Base-by-base conservation (phyloP, 1,140 invertebrate genomes). In the Propsilocerus akamusi region DNA sequence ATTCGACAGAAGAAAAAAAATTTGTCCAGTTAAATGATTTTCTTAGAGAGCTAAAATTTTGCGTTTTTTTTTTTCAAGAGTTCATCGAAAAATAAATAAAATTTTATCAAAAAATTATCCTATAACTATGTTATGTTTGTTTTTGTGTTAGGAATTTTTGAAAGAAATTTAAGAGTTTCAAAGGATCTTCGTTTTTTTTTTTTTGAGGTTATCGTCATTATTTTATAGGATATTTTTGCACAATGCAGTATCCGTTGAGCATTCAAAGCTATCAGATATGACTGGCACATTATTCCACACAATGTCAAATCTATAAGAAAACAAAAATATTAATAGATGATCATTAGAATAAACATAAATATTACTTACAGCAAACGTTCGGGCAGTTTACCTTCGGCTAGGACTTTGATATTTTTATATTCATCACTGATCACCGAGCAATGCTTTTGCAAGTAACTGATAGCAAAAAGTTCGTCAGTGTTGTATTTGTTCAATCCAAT, bases 281-380 rank as follows among this genome's bases (percentile, higher is more conserved):
- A 62, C 61, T 54, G 62, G 62, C 37, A 64, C 62, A 25, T 64
- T 62, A 49, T 62, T 58, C 62, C 62, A 64, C 14, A 60, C 61
- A 49, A 62, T 60, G 46, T 64, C 62, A 48, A 64, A 64, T 32
- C 62, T 64, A 46, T 14, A 58, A 48, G 26, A 51, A 34, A 51
- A 37, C 28, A 41, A 46, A 46, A 47, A 51, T 49, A 28, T 41
- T n/a, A 26, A 6, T 37, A 25, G 26, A 26, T 41, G 46, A 23
- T 32, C 34, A 7, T 12, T 10, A 49, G 0, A 26, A 11, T n/a
- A 25, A 2, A n/a, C 8, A 4, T 5, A 11, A 22, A 53, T 3
- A 3, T 23, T 12, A 52, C 52, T 54, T 50, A 64, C 62, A 64
- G 53, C 51, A 64, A 58, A 17, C 59, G 50, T 49, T 64, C 62